These are phyloP conservation scores for Gymnothorax javanicus DNA, from an alignment of 2,797 vertebrate species.

Conservation along the genomic window DNA sequence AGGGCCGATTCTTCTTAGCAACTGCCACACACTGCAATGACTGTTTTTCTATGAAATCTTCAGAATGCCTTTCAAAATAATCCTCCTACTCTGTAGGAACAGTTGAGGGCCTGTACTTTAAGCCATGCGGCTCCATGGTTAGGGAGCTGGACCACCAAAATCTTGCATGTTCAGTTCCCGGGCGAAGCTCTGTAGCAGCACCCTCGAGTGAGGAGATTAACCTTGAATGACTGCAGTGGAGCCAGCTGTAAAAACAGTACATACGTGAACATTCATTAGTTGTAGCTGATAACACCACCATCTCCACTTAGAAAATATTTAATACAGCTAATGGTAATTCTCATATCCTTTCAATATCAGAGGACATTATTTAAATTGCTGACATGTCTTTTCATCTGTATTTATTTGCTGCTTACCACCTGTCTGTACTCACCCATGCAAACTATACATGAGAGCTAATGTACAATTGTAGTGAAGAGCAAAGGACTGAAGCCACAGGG, in stretches of 20 bases:
- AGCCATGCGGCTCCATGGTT: neutral
- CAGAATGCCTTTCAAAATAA: neutral
- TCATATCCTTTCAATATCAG: neutral
- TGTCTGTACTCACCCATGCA: neutral
- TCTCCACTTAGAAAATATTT: neutral
- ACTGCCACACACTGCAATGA: neutral
- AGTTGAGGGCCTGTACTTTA: neutral
- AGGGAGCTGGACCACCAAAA: conserved; percentile 16
- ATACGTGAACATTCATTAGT: neutral
- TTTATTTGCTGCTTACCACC: neutral
- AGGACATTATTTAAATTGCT: neutral
- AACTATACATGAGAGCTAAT: neutral
- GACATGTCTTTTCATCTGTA: neutral
- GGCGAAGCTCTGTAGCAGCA: neutral
- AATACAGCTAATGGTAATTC: neutral
- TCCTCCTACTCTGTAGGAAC: neutral
- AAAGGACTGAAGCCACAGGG: neutral
- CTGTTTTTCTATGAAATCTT: neutral
- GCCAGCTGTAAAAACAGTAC: neutral
- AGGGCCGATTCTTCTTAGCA: neutral
- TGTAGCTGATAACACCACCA: neutral
- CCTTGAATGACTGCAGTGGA: conserved; percentile 6
- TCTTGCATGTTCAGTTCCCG: neutral
- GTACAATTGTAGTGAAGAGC: neutral
- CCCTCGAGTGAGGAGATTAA: neutral